Evolutionary conservation across 2,113 vertebrate species (phyloP).

Genomic region (Marmota monax): DNA sequence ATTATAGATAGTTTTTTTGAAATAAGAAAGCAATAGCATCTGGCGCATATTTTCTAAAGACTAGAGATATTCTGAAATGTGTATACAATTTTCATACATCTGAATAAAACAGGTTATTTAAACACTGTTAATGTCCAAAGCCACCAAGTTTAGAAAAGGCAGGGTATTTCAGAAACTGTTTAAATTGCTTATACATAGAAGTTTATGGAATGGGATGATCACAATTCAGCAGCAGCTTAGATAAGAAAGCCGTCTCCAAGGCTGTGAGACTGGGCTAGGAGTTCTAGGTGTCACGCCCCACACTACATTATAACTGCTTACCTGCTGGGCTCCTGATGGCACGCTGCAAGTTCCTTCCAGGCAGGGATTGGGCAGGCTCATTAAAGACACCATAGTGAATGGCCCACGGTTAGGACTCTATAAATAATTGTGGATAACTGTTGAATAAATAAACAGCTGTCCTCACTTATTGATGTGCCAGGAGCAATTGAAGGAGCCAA

Average conservation of each 20-base stretch:
- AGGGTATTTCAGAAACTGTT: slow-evolving; percentile 27
- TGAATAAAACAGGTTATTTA: slow-evolving; percentile 28
- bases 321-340: neutral
- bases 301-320: neutral
- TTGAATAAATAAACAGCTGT: neutral
- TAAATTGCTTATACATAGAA: slow-evolving; percentile 9
- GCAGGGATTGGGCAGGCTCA: neutral
- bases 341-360: neutral
- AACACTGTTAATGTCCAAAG: slow-evolving; percentile 9
- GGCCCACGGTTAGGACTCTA: neutral
- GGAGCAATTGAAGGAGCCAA: neutral
- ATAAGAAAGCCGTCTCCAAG: neutral
- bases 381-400: neutral
- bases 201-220: neutral
- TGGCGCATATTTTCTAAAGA: slow-evolving; percentile 32
- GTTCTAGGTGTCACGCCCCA: neutral
- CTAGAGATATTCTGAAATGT: neutral
- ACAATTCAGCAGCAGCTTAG: neutral
- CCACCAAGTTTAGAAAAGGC: slow-evolving; percentile 21
- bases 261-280: neutral
- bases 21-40: slow-evolving; percentile 4
- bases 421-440: neutral
- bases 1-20: neutral
- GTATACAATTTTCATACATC: neutral
- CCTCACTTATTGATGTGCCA: neutral